Evolutionary conservation across 2,797 vertebrate species (phyloP).

Genomic region (Anolis apletophallus): DNA sequence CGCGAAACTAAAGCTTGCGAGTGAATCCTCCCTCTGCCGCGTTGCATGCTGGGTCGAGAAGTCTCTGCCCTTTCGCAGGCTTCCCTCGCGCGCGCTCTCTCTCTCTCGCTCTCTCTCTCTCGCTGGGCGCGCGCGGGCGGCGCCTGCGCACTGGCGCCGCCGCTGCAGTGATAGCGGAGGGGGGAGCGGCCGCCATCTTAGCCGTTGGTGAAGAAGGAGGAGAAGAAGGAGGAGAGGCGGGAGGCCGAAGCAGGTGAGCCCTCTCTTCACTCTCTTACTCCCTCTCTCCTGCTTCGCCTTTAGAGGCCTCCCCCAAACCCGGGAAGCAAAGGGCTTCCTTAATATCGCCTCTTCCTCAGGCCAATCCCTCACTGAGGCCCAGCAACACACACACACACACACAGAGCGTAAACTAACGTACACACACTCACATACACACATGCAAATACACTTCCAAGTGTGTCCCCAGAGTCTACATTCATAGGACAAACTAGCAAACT

Average conservation of each 20-base stretch:
- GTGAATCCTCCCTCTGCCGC: fast-evolving
- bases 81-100: not conserved
- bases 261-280: not conserved
- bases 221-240: not conserved
- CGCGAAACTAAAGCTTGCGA: fast-evolving
- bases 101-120: too few relatives aligned
- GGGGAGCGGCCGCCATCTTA: constrained; percentile 78
- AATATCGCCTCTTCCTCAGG: too few relatives aligned
- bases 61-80: not conserved
- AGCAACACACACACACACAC: too few relatives aligned
- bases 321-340: too few relatives aligned
- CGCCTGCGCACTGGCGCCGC: constrained; percentile 64
- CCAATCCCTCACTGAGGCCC: too few relatives aligned
- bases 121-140: constrained; percentile 57
- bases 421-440: too few relatives aligned
- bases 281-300: too few relatives aligned
- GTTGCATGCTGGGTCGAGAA: not conserved
- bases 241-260: not conserved
- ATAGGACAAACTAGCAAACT: too few relatives aligned
- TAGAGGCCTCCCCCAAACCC: too few relatives aligned
- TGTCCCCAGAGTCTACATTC: too few relatives aligned
- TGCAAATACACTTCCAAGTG: too few relatives aligned
- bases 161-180: constrained; percentile 77
- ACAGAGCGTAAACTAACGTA: too few relatives aligned
- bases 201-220: constrained; percentile 35